A percentile compares a stretch with the other conserved stretches of the same genome.
These are phyloP conservation scores for Eclectus roratus DNA, from an alignment of 2,113 vertebrate genomes.

Conservation along the genomic window DNA sequence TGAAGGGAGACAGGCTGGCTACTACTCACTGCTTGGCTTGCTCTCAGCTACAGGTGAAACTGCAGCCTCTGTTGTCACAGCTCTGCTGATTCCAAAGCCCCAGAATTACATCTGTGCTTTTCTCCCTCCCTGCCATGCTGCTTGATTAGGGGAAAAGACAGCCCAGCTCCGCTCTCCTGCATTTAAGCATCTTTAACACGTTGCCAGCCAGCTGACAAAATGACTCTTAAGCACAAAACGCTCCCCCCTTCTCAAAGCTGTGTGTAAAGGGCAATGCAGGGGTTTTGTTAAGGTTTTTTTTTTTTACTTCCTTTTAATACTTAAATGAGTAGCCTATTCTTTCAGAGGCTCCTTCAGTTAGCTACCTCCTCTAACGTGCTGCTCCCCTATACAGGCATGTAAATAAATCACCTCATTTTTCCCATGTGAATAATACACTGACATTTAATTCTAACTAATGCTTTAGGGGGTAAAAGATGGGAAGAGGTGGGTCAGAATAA, in stretches of 20 bases:
- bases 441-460: conserved; percentile 23
- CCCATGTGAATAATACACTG: neutral
- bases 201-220: neutral
- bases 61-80: neutral
- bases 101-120: neutral
- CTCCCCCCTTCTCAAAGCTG: neutral
- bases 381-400: neutral
- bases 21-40: neutral
- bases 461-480: conserved; percentile 1
- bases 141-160: neutral
- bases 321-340: neutral
- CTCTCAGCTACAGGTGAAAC: conserved; percentile 5
- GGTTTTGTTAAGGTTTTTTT: neutral
- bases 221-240: neutral
- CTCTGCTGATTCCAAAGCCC: neutral
- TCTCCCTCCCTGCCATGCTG: neutral
- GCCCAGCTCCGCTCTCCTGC: neutral
- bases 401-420: conserved; percentile 40
- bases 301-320: neutral
- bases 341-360: neutral
- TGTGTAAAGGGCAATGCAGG: neutral
- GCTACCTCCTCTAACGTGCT: neutral
- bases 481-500: conserved; percentile 25
- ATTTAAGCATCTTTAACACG: neutral
- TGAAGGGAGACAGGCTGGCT: neutral